phyloP scores from a whole-genome alignment of 2,888 invertebrate species.

The Drosophila differens region DNA sequence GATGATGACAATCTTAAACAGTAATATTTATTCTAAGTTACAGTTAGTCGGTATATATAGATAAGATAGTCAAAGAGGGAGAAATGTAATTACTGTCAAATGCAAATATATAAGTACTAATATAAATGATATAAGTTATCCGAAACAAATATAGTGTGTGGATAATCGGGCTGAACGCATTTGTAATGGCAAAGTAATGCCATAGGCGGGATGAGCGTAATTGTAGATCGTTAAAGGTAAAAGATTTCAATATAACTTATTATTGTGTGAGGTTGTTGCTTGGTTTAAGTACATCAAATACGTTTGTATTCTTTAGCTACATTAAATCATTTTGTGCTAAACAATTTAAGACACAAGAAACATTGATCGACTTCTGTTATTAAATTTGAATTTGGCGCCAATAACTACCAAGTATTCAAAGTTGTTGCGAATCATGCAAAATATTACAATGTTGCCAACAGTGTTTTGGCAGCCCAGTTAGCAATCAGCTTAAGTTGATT shows the following conservation, averaged over 20 bases:
- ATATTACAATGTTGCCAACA: not conserved
- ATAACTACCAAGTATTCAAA: not conserved
- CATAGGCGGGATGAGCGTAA: not conserved
- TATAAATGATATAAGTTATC: not conserved
- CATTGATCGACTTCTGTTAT: not conserved
- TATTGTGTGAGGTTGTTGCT: not conserved
- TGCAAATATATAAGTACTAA: not conserved
- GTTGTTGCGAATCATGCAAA: not conserved
- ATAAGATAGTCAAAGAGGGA: too few relatives aligned
- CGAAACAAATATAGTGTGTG: not conserved
- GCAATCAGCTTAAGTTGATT: too few relatives aligned
- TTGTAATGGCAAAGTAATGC: not conserved
- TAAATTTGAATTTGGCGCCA: conserved; percentile 12
- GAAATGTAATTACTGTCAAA: not conserved
- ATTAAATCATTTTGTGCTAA: not conserved
- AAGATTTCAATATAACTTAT: not conserved
- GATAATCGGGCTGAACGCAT: not conserved
- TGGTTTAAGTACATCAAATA: not conserved
- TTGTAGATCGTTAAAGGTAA: not conserved
- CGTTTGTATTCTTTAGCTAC: not conserved
- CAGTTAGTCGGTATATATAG: not conserved
- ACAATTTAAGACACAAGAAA: not conserved
- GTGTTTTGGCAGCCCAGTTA: not conserved
- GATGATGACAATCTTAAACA: not conserved
- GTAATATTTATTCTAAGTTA: not conserved